phyloP scores from a whole-genome alignment of 2,888 invertebrate genomes.

The Cryptus viduatorius region DNA sequence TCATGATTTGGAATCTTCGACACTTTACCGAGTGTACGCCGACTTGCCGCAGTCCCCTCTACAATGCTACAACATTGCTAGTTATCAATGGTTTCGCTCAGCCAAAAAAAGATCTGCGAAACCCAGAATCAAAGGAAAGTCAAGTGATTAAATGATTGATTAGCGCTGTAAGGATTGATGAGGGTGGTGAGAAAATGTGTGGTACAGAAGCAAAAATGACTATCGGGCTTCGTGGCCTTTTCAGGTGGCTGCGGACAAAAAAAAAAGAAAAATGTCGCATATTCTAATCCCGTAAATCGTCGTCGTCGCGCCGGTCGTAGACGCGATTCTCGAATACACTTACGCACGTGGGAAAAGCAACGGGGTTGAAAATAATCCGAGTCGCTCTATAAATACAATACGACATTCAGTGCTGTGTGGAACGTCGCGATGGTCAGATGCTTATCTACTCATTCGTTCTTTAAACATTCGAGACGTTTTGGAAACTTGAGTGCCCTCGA shows the following conservation, averaged over 20 bases:
- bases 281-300: constrained; percentile 36
- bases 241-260: constrained; percentile 6
- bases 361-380: constrained; percentile 81
- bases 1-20: no score
- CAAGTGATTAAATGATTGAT: no score
- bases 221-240: neutral
- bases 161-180: no score
- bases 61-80: no score
- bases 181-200: no score
- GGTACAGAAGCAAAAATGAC: no score
- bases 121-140: no score
- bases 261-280: constrained; percentile 13
- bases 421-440: constrained; percentile 83
- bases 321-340: constrained; percentile 60
- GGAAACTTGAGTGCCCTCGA: constrained; percentile 11
- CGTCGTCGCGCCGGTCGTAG: constrained; percentile 48
- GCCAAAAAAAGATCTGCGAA: no score
- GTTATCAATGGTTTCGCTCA: no score
- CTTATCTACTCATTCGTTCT: constrained; percentile 74
- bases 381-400: constrained; percentile 85
- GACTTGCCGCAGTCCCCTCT: no score
- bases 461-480: constrained; percentile 54
- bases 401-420: constrained; percentile 83
- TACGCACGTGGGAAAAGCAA: constrained; percentile 79
- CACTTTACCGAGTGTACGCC: no score